phyloP scores from a whole-genome alignment of 2,113 vertebrate genomes.

The Tonatia bakeri region DNA sequence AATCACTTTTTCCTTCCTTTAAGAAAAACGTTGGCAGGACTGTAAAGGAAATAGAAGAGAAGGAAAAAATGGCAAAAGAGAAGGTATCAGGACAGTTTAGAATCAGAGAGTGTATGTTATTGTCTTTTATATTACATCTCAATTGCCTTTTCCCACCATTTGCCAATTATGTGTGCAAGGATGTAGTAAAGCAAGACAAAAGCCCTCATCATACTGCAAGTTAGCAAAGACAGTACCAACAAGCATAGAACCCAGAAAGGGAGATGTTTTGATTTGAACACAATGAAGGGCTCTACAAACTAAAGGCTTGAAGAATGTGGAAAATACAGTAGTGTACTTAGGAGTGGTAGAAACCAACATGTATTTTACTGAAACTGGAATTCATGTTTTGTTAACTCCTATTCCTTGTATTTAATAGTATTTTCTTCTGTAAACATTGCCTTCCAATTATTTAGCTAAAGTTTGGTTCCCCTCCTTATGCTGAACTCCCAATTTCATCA shows the following conservation, averaged over 20 bases:
- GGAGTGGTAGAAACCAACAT: not conserved
- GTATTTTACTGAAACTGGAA: not conserved
- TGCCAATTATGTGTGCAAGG: not conserved
- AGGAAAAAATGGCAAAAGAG: slow-evolving; percentile 10
- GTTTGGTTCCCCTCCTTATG: not conserved
- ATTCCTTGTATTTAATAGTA: not conserved
- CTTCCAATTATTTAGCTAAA: not conserved
- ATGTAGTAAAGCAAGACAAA: not conserved
- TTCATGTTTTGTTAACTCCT: not conserved
- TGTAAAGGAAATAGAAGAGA: slow-evolving; percentile 7
- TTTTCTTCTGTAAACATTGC: not conserved
- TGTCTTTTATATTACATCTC: not conserved
- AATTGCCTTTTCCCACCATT: not conserved
- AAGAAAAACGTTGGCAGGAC: slow-evolving; percentile 16
- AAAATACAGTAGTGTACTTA: not conserved
- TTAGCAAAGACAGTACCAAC: not conserved
- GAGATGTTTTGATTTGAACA: not conserved
- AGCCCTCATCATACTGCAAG: not conserved
- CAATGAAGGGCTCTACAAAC: not conserved
- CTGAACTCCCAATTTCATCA: not conserved
- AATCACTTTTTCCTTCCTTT: not conserved
- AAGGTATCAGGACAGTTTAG: slow-evolving; percentile 1
- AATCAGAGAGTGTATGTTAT: not conserved
- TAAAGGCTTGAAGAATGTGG: not conserved
- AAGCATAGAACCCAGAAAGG: not conserved